phyloP scores from a whole-genome alignment of 2,113 vertebrate genomes.

The Motacilla tschutschensis region DNA sequence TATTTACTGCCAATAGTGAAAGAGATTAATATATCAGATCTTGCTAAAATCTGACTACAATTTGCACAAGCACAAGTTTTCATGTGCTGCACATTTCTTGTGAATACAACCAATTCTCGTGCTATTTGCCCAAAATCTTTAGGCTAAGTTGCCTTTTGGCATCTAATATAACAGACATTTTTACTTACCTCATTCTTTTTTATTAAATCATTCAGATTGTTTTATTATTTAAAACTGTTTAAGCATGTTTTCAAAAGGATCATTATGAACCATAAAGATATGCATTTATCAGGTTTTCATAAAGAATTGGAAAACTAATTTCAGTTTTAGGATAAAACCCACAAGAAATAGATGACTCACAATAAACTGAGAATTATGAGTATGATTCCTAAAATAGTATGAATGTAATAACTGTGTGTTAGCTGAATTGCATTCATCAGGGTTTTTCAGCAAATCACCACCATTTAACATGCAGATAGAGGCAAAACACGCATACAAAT shows the following conservation, averaged over 20 bases:
- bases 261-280: not conserved
- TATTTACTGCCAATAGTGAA: not conserved
- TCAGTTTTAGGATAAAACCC: not conserved
- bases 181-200: not conserved
- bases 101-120: not conserved
- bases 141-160: not conserved
- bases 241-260: not conserved
- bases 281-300: not conserved
- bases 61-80: not conserved
- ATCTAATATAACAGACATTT: not conserved
- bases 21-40: not conserved
- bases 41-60: not conserved
- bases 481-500: not conserved
- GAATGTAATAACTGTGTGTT: not conserved
- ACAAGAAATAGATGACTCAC: not conserved
- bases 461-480: not conserved
- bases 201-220: not conserved
- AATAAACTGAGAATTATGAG: not conserved
- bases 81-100: not conserved
- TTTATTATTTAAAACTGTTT: not conserved
- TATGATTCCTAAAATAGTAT: not conserved
- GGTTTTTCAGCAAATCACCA: not conserved
- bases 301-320: not conserved
- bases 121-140: not conserved
- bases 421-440: not conserved